Conservation (phyloP, 2,113 vertebrate genomes). For the Mastomys natalensis region DNA sequence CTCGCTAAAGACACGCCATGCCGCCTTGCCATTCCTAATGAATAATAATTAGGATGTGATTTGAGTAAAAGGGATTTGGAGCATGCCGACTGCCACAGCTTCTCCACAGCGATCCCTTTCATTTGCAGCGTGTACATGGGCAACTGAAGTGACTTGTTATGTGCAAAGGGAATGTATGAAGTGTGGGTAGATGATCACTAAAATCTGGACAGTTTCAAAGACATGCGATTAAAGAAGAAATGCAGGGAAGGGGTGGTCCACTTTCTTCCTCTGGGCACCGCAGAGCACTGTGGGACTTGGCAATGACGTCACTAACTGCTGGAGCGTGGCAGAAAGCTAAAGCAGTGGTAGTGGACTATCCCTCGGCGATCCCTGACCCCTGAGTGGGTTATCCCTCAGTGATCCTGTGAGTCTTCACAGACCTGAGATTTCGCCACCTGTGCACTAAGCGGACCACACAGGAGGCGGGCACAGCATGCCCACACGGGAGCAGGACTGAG, state of each 20-base stretch:
- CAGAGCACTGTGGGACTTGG: not conserved
- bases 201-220: not conserved
- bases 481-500: not conserved
- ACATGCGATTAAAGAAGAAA: not conserved
- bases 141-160: not conserved
- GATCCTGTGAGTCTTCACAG: not conserved
- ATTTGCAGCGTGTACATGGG: not conserved
- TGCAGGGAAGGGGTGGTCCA: not conserved
- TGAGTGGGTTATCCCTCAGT: accelerated
- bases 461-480: not conserved
- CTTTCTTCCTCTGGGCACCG: not conserved
- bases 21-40: not conserved
- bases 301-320: too few relatives aligned
- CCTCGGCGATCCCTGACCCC: not conserved
- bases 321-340: not conserved
- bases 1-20: not conserved
- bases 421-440: not conserved
- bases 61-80: not conserved
- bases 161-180: not conserved
- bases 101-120: not conserved
- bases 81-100: not conserved
- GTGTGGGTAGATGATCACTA: not conserved
- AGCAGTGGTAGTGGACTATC: not conserved
- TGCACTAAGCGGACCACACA: not conserved
- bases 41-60: not conserved